A percentile compares a stretch with the other conserved stretches of the same genome.
Conservation (phyloP, 2,797 vertebrate genomes). For the Leptatherina wallacei region DNA sequence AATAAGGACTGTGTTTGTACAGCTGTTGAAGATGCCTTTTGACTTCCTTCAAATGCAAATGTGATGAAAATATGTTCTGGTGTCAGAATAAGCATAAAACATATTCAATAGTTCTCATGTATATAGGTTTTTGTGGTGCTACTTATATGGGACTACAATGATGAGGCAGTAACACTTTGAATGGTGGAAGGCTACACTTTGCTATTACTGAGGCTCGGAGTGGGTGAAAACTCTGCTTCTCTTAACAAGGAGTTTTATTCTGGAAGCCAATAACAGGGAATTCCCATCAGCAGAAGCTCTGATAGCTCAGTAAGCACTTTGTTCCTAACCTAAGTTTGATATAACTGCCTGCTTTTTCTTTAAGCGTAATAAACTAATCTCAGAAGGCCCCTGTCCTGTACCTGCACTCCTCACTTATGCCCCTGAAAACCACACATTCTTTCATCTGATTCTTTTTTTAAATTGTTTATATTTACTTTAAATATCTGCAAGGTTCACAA, state of each 20-base stretch:
- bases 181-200: conserved; percentile 29
- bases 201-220: conserved; percentile 38
- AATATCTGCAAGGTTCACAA: conserved; percentile 14
- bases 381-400: conserved; percentile 50
- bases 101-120: conserved; percentile 80
- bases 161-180: conserved; percentile 53
- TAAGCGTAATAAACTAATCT: conserved; percentile 49
- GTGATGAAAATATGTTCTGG: conserved; percentile 76
- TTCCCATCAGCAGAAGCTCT: conserved; percentile 50
- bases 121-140: conserved; percentile 80
- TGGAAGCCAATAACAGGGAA: conserved; percentile 52
- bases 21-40: conserved; percentile 72
- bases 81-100: conserved; percentile 72
- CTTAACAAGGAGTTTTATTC: conserved; percentile 22
- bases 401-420: conserved; percentile 36
- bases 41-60: conserved; percentile 75
- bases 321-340: conserved; percentile 38
- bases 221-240: conserved; percentile 32
- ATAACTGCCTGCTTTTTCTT: conserved; percentile 47
- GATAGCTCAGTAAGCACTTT: conserved; percentile 44
- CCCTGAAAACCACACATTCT: conserved; percentile 32
- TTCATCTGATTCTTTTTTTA: conserved; percentile 35
- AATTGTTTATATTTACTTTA: conserved; percentile 16
- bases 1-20: conserved; percentile 68
- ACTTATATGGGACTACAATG: conserved; percentile 55